A percentile compares a stretch with the other conserved stretches of the same genome.
Conservation (phyloP, 1,140 invertebrate species). For the Bombus pascuorum region DNA sequence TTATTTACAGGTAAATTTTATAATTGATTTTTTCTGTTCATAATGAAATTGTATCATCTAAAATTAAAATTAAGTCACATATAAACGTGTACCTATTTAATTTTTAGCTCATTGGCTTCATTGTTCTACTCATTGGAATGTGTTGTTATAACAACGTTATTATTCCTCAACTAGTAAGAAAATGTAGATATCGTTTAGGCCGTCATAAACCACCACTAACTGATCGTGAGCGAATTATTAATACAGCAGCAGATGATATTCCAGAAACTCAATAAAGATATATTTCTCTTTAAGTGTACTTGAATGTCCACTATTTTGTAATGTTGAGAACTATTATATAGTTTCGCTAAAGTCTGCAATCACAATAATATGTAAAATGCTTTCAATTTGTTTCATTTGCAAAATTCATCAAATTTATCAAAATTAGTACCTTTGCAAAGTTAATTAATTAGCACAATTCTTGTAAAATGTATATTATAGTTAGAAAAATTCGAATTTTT, state of each 20-base stretch:
- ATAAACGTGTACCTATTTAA: neutral
- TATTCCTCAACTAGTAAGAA: conserved; percentile 79
- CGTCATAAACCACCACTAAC: conserved; percentile 69
- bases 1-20: conserved; percentile 86
- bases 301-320: neutral
- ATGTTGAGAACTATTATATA: conserved; percentile 14
- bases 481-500: neutral
- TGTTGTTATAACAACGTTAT: conserved; percentile 90
- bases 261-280: conserved; percentile 63
- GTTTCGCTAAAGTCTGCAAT: conserved; percentile 29
- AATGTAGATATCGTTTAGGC: conserved; percentile 67
- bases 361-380: conserved; percentile 1
- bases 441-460: neutral
- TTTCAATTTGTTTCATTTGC: neutral
- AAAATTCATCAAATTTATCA: neutral
- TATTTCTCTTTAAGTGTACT: neutral
- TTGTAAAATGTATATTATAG: neutral
- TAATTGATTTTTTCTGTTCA: conserved; percentile 5
- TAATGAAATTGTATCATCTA: neutral
- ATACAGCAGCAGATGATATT: conserved; percentile 77
- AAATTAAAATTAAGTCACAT: neutral
- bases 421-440: neutral
- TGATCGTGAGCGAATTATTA: conserved; percentile 74
- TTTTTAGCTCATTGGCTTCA: conserved; percentile 87
- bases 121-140: conserved; percentile 89